These are phyloP conservation scores for Agapetus fuscipes DNA, from an alignment of 2,888 invertebrate species.

Conservation along the genomic window DNA sequence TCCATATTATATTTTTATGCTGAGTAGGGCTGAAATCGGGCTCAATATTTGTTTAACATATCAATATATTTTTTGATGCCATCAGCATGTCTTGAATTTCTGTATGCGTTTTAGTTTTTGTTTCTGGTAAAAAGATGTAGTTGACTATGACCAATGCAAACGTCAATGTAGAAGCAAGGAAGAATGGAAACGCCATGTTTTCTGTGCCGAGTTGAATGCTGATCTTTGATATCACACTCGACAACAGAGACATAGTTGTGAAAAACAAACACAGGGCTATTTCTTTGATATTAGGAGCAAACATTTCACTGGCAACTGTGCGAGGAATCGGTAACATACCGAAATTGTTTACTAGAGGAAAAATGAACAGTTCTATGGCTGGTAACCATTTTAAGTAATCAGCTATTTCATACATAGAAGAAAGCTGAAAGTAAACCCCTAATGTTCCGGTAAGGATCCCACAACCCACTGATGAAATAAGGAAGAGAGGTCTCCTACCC, in stretches of 20 bases:
- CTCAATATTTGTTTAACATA: no score
- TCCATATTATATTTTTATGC: no score
- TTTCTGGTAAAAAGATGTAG: conserved; percentile 42
- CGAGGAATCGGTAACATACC: conserved; percentile 19
- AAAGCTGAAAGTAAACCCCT: conserved; percentile 12
- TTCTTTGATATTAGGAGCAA: conserved; percentile 19
- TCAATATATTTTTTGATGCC: no score
- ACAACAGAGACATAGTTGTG: no score
- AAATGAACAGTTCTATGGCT: conserved; percentile 8
- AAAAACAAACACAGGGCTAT: conserved; percentile 16
- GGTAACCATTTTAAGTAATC: conserved; percentile 15
- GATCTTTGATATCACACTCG: no score
- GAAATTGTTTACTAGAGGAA: conserved; percentile 13
- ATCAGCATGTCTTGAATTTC: conserved; percentile 40
- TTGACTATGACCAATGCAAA: conserved; percentile 40
- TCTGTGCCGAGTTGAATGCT: no score
- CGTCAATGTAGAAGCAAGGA: conserved; percentile 35
- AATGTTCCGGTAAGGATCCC: conserved; percentile 9
- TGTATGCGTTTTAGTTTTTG: conserved; percentile 44
- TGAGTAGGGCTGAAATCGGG: no score
- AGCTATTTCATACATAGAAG: conserved; percentile 9
- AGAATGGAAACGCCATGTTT: conserved; percentile 41
- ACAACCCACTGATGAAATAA: conserved; percentile 16
- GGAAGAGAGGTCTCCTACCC: conserved; percentile 19
- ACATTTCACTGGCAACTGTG: conserved; percentile 18